phyloP scores from a whole-genome alignment of 1,140 invertebrate genomes.

The Oedothorax gibbosus region DNA sequence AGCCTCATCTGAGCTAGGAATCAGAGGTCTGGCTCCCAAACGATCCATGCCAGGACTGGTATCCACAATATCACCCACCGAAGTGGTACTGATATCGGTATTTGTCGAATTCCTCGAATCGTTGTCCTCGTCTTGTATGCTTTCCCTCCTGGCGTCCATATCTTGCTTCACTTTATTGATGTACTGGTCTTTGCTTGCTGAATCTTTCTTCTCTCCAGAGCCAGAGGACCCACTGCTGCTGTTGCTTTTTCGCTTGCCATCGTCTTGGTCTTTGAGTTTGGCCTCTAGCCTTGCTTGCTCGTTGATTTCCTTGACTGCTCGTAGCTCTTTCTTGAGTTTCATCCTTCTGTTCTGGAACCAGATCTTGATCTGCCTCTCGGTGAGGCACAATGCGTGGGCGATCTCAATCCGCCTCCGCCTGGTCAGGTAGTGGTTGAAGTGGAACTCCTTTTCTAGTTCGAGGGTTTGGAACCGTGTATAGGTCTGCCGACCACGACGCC shows the following conservation, averaged over 20 bases:
- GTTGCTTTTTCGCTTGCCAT: constrained; percentile 58
- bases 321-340: constrained; percentile 96
- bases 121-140: constrained; percentile 51
- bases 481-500: constrained; percentile 92
- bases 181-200: constrained; percentile 39
- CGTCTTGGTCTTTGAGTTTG: constrained; percentile 88
- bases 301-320: constrained; percentile 94
- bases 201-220: constrained; percentile 32
- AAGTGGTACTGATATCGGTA: constrained; percentile 59
- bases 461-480: constrained; percentile 96
- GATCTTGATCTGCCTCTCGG: constrained; percentile 96
- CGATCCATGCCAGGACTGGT: constrained; percentile 44
- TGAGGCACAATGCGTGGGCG: constrained; percentile 93
- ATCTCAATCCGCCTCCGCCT: constrained; percentile 95
- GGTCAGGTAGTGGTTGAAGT: constrained; percentile 97
- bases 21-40: constrained; percentile 54
- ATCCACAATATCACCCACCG: constrained; percentile 58
- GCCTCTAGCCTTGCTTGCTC: constrained; percentile 92
- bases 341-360: constrained; percentile 98
- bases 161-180: constrained; percentile 50
- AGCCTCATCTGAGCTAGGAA: constrained; percentile 56
- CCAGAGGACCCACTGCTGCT: neutral
- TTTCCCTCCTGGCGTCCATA: constrained; percentile 39
- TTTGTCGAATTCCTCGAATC: constrained; percentile 61
- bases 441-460: constrained; percentile 97